Evolutionary conservation across 2,888 invertebrate genomes (phyloP).

Genomic region (Euzetes globulus): DNA sequence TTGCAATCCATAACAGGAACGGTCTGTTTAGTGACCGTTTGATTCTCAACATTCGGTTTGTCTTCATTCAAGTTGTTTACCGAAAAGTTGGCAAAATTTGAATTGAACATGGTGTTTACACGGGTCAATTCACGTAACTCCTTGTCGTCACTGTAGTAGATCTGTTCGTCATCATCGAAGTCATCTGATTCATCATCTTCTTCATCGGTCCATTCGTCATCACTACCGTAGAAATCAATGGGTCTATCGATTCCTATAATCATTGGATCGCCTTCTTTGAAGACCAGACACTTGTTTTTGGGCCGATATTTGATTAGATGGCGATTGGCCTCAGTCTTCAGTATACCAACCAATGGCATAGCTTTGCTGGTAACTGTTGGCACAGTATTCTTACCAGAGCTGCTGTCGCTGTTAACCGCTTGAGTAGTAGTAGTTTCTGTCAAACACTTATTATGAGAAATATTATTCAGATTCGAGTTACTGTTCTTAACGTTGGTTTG

Average conservation of each 20-base stretch:
- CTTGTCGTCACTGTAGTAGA: slow-evolving; percentile 3
- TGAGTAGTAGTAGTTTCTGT: background rate
- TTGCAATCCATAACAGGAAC: background rate
- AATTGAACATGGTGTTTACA: slow-evolving; percentile 5
- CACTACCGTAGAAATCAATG: background rate
- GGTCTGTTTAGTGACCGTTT: background rate
- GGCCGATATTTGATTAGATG: slow-evolving; percentile 2
- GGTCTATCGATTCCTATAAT: slow-evolving; percentile 20
- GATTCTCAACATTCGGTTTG: background rate
- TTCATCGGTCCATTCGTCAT: background rate
- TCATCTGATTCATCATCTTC: slow-evolving; percentile 21
- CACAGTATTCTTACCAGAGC: background rate
- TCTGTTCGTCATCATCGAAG: background rate
- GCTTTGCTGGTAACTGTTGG: background rate
- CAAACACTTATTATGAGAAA: too few species aligned
- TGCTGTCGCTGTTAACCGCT: background rate
- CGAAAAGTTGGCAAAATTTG: slow-evolving; percentile 22
- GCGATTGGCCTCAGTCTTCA: background rate
- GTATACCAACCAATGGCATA: background rate
- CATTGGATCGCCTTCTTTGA: slow-evolving; percentile 27
- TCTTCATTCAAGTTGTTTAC: background rate
- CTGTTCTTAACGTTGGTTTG: too few species aligned
- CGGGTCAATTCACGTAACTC: slow-evolving; percentile 23
- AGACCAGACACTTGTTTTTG: background rate
- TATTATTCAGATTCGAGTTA: too few species aligned